phyloP scores from a whole-genome alignment of 2,888 invertebrate genomes.

The Pardosa pseudoannulata region DNA sequence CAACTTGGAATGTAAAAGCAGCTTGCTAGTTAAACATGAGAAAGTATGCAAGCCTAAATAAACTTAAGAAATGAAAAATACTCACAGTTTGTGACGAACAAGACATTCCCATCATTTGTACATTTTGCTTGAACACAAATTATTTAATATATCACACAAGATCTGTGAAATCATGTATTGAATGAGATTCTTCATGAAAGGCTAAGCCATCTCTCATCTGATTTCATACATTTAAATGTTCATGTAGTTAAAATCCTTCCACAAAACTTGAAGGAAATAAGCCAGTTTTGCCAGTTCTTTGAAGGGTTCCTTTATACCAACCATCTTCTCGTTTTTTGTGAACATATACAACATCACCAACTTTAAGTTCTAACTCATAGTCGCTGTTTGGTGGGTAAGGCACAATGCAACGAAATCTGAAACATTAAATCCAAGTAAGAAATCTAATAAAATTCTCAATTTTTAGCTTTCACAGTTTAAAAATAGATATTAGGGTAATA shows the following conservation, averaged over 20 bases:
- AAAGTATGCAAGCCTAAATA: too few relatives aligned
- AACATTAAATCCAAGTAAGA: too few relatives aligned
- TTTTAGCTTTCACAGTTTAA: too few relatives aligned
- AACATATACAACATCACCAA: conserved; percentile 93
- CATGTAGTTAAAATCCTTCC: conserved; percentile 83
- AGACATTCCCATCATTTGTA: conserved; percentile 10
- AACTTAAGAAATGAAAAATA: too few relatives aligned
- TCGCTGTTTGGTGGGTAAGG: conserved; percentile 97
- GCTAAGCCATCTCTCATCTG: too few relatives aligned
- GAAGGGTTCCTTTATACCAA: conserved; percentile 95
- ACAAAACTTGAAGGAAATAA: conserved; percentile 96
- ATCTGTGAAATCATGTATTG: background rate
- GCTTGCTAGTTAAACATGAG: too few relatives aligned
- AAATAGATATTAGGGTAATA: too few relatives aligned
- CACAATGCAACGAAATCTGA: conserved; percentile 91
- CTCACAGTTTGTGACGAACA: too few relatives aligned
- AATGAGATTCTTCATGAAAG: background rate
- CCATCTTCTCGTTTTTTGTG: conserved; percentile 95
- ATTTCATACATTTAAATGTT: conserved; percentile 2
- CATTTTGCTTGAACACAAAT: conserved; percentile 5
- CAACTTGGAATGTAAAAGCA: too few relatives aligned
- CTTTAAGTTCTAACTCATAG: conserved; percentile 91
- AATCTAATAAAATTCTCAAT: too few relatives aligned
- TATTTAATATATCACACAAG: conserved; percentile 13
- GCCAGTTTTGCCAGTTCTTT: conserved; percentile 93